A percentile compares a stretch with the other conserved stretches of the same genome.
Evolutionary conservation across 2,113 vertebrate genomes (phyloP).

Genomic region (Vulpes ferrilata): DNA sequence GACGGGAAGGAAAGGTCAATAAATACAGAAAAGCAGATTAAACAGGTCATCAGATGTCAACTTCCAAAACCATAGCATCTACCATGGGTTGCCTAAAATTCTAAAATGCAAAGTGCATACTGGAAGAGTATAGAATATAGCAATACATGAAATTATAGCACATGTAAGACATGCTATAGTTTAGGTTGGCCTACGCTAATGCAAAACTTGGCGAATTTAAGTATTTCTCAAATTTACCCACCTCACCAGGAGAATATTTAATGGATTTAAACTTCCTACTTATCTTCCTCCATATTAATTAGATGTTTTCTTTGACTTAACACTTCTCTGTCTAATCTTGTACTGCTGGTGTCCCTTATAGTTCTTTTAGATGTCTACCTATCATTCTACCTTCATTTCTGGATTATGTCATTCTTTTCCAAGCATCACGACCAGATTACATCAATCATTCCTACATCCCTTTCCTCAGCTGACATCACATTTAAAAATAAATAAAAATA

Average conservation of each 20-base stretch:
- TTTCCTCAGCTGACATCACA: not conserved
- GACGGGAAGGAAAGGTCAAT: not conserved
- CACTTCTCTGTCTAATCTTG: not conserved
- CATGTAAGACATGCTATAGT: not conserved
- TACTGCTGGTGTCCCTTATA: not conserved
- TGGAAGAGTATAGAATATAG: not conserved
- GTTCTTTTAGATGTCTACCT: not conserved
- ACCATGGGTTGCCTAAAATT: not conserved
- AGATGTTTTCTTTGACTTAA: not conserved
- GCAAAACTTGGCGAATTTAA: not conserved
- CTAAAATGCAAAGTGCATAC: not conserved
- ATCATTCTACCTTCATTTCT: not conserved
- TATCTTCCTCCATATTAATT: slow-evolving; percentile 6
- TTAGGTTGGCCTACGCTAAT: not conserved
- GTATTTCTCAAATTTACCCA: not conserved
- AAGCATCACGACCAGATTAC: not conserved
- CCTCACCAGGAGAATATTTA: slow-evolving; percentile 11
- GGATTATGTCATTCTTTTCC: not conserved
- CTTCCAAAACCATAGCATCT: not conserved
- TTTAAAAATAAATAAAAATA: no score
- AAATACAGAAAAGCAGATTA: not conserved
- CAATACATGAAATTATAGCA: not conserved
- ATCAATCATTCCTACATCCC: not conserved
- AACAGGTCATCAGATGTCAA: not conserved
- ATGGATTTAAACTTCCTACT: not conserved